Base-by-base conservation (phyloP, 1,140 invertebrate species). In the Bombus huntii region DNA sequence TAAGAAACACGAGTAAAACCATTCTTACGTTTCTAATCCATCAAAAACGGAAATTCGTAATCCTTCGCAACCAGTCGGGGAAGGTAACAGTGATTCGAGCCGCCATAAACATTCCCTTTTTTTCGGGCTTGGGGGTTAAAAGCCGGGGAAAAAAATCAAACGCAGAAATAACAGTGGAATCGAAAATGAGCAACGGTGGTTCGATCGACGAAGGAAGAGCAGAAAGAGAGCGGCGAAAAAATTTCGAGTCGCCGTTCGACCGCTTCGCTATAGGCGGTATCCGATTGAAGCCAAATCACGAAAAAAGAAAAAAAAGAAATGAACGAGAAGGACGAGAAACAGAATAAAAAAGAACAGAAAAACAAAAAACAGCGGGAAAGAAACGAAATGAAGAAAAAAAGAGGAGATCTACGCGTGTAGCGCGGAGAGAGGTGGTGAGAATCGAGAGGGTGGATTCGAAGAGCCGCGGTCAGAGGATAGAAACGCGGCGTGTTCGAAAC, bases 211-310 rank as follows among this genome's bases (percentile, higher is more conserved):
- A 57, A 53, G 37, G 39, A 76, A 42, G 70, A 53, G 37, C 25
- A n/a, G 80, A 71, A 68, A 83, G 66, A 39, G 65, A 44, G 83
- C 81, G 79, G 78, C 75, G 80, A 47, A 85, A 85, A 90, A 91
- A 86, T 81, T 87, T 88, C 83, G 85, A 85, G 71, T 78, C 74
- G 83, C 85, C 85, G 15, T 86, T 86, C 80, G 89, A 86, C 75
- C 83, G 88, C 71, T 75, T 70, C 84, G 80, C 73, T 68, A 83
- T 84, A 84, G 82, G 70, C 81, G 83, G 79, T 88, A 85, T 88
- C 84, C 85, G 87, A 91, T 91, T 90, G 89, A 87, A 86, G 90
- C 62, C 78, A 81, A 82, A 87, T 80, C 84, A 72, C 73, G 81
- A 89, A 87, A 87, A 88, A 80, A 83, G 77, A 28, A 13, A 39